phyloP scores from a whole-genome alignment of 2,888 invertebrate species.

The Thalpophila matura region DNA sequence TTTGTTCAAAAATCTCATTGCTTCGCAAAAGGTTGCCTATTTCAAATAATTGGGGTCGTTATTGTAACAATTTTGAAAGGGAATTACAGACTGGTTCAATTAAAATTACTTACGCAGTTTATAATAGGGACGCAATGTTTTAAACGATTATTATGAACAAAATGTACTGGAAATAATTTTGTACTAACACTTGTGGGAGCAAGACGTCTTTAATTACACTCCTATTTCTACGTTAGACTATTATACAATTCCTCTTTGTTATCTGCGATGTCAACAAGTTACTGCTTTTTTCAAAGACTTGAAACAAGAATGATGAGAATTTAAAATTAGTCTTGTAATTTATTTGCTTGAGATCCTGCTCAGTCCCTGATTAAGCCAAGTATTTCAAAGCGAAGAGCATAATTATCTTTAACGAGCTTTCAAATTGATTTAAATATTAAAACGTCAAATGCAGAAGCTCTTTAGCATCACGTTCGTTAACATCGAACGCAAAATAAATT shows the following conservation, averaged over 20 bases:
- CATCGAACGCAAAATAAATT: background rate
- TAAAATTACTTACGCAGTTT: slow-evolving; percentile 50
- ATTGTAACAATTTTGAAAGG: slow-evolving; percentile 50
- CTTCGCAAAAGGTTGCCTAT: slow-evolving; percentile 36
- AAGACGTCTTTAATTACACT: slow-evolving; percentile 12
- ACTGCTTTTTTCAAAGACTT: background rate
- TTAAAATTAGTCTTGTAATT: no score
- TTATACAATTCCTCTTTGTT: background rate
- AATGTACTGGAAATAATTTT: slow-evolving; percentile 58
- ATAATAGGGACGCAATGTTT: slow-evolving; percentile 20
- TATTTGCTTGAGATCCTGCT: background rate
- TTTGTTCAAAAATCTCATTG: slow-evolving; percentile 21
- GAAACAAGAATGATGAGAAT: background rate
- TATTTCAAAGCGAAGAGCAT: slow-evolving; percentile 8
- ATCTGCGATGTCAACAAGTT: background rate
- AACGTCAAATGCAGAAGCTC: background rate
- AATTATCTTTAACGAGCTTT: background rate
- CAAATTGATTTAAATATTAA: slow-evolving; percentile 14
- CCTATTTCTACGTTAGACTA: background rate
- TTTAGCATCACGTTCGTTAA: slow-evolving; percentile 13
- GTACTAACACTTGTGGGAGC: slow-evolving; percentile 27
- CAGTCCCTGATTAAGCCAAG: no score
- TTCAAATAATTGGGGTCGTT: slow-evolving; percentile 49
- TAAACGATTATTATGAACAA: slow-evolving; percentile 51
- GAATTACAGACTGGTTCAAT: slow-evolving; percentile 40